Evolutionary conservation across 2,113 vertebrate species (phyloP), one percentile per base, ranked within the genome.

Genomic region (Salvelinus namaycush): DNA sequence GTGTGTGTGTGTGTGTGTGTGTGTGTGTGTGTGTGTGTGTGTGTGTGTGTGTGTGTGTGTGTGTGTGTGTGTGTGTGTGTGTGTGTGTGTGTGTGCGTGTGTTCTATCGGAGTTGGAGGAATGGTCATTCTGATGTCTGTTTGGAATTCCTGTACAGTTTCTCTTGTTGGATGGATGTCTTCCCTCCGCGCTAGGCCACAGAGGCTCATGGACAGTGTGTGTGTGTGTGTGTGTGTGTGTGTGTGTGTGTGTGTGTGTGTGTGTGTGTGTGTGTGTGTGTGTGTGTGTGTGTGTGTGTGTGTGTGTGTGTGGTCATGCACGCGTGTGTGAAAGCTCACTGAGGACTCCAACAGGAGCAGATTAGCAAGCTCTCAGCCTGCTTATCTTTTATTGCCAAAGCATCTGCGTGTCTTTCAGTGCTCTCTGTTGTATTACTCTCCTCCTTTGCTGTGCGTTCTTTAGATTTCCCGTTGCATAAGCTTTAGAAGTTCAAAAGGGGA

Each of bases 381-480:
- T 70, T 67, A 60, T 44, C 44, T 75, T 1, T 31, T 49, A 66
- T 75, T 2, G 76, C 66, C 74, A 31, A 34, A 68, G 5, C 22
- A 14, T 44, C 74, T 22, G 51, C 3, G 4, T 54, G 51, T 18
- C 16, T 54, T 54, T 5, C 16, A 54, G 51, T 16, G 51, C 51
- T 54, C 16, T 54, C 3, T 18, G 16, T 54, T 14, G 51, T 54
- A 5, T 5, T 54, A 0, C 12, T 54, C 12, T 54, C 3, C 4
- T 14, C 68, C 78, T 49, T 20, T 70, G 29, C 49, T 34, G 68
- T 74, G 74, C 69, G 51, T 68, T 70, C 69, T 75, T 76, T 79
- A 66, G 14, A 72, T 82, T 69, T 81, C 12, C 59, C 64, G 78
- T 75, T 70, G n/a, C 51, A 74, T 82, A 13, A 59, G 76, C 79